Conservation (phyloP, 1,140 invertebrate genomes). For the Drosophila sucinea region DNA sequence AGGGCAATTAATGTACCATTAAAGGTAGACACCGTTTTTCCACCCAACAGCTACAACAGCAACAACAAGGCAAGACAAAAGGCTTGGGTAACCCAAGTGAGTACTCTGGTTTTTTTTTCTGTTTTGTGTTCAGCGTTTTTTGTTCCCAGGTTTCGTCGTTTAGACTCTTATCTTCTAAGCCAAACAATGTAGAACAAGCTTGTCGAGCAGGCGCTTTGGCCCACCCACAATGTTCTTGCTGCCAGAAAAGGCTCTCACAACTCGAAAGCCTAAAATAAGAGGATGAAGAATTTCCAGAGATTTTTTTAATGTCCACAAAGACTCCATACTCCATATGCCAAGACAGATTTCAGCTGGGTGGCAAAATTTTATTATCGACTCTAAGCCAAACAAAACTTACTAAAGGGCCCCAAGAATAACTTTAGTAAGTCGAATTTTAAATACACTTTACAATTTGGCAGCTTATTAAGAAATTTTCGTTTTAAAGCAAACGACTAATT, state of each 20-base stretch:
- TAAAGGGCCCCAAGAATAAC: background rate
- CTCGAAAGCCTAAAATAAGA: slow-evolving; percentile 28
- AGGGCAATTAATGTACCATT: slow-evolving; percentile 80
- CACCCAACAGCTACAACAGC: slow-evolving; percentile 33
- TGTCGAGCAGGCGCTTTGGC: slow-evolving; percentile 59
- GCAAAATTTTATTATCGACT: slow-evolving; percentile 70
- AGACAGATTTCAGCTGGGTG: slow-evolving; percentile 23
- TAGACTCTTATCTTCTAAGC: slow-evolving; percentile 15
- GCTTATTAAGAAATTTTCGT: too few relatives aligned
- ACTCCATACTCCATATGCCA: slow-evolving; percentile 24
- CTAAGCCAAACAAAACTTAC: slow-evolving; percentile 39
- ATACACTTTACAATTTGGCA: background rate
- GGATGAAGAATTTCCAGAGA: slow-evolving; percentile 7
- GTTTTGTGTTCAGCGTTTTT: slow-evolving; percentile 2
- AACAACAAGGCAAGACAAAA: slow-evolving; percentile 39
- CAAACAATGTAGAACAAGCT: slow-evolving; percentile 65
- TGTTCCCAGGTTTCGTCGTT: slow-evolving; percentile 7
- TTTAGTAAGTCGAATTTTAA: background rate
- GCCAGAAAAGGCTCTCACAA: slow-evolving; percentile 4
- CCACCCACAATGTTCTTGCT: slow-evolving; percentile 5
- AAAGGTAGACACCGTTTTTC: slow-evolving; percentile 55
- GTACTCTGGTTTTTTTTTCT: slow-evolving; percentile 19
- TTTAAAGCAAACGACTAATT: too few relatives aligned
- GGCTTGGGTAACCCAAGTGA: slow-evolving; percentile 22
- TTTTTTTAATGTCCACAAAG: slow-evolving; percentile 39